These are phyloP conservation scores for Atta colombica DNA, from an alignment of 1,140 invertebrate species.

Conservation along the genomic window DNA sequence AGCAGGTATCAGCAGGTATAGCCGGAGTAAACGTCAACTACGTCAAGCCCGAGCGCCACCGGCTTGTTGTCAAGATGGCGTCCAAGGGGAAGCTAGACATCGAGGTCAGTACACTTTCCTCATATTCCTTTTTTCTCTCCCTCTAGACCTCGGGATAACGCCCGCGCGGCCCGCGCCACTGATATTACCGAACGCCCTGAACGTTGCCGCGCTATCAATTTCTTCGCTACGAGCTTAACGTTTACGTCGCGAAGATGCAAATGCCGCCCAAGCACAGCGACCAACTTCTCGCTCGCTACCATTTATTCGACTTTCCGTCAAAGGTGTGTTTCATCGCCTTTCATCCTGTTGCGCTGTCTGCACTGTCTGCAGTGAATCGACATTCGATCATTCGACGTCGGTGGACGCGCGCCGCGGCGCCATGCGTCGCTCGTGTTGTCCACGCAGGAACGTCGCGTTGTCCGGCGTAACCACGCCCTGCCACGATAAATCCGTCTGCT, in stretches of 20 bases:
- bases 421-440: constrained; percentile 42
- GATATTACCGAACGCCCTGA: too few species aligned
- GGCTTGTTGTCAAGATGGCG: constrained; percentile 85
- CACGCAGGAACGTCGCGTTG: constrained; percentile 68
- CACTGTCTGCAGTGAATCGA: too few species aligned
- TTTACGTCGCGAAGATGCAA: background rate
- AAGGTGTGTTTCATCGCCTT: too few species aligned
- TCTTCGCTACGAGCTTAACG: too few species aligned
- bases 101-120: constrained; percentile 80
- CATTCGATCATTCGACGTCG: background rate
- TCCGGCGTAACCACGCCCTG: constrained; percentile 71
- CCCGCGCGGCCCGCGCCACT: too few species aligned
- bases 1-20: constrained; percentile 76
- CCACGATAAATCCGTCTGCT: constrained; percentile 29
- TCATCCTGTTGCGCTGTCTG: too few species aligned
- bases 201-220: too few species aligned
- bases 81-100: constrained; percentile 82
- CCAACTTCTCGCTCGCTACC: too few species aligned
- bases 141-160: background rate
- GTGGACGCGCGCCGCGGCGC: background rate
- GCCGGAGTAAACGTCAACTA: constrained; percentile 33
- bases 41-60: constrained; percentile 73
- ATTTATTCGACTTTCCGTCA: too few species aligned
- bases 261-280: background rate
- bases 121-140: constrained; percentile 1